Percentiles rank a stretch among this genome's conserved stretches.
phyloP scores from a whole-genome alignment of 1,140 invertebrate species.

The Heterodera carotae region DNA sequence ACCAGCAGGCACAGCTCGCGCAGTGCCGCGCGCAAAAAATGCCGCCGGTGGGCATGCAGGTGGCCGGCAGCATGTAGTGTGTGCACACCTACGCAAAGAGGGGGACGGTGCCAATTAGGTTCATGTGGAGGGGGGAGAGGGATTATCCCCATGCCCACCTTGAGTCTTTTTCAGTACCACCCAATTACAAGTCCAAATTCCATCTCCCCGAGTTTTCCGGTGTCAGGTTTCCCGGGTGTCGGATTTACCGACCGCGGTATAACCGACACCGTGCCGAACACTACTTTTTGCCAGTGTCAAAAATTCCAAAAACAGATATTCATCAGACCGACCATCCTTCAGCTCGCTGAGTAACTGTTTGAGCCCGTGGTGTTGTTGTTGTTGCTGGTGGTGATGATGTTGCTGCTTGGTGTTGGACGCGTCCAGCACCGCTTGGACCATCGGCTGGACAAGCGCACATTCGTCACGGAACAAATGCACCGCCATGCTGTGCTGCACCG shows the following conservation, averaged over 20 bases:
- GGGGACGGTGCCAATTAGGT: too few relatives aligned
- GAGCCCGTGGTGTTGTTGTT: constrained; percentile 50
- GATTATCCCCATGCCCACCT: too few relatives aligned
- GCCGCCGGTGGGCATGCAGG: constrained; percentile 80
- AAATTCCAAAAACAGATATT: too few relatives aligned
- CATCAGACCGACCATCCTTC: constrained; percentile 44
- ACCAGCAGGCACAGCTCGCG: constrained; percentile 92
- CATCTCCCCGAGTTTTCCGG: too few relatives aligned
- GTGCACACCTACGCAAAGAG: neutral
- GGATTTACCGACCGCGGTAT: too few relatives aligned
- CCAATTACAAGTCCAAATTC: too few relatives aligned
- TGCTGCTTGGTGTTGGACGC: constrained; percentile 86
- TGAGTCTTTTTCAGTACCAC: too few relatives aligned
- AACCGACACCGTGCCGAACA: too few relatives aligned
- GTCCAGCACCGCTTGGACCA: constrained; percentile 90
- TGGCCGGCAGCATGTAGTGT: constrained; percentile 14
- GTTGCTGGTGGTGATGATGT: constrained; percentile 66
- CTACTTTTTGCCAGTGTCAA: too few relatives aligned
- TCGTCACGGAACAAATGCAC: constrained; percentile 93
- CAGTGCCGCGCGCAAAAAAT: constrained; percentile 90
- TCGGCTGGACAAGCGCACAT: constrained; percentile 90
- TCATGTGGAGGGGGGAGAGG: constrained; percentile 2
- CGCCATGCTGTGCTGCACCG: constrained; percentile 89
- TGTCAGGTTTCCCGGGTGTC: too few relatives aligned
- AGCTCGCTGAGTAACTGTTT: constrained; percentile 53